These are phyloP conservation scores for Falco cherrug DNA, from an alignment of 2,797 vertebrate genomes.

Conservation along the genomic window DNA sequence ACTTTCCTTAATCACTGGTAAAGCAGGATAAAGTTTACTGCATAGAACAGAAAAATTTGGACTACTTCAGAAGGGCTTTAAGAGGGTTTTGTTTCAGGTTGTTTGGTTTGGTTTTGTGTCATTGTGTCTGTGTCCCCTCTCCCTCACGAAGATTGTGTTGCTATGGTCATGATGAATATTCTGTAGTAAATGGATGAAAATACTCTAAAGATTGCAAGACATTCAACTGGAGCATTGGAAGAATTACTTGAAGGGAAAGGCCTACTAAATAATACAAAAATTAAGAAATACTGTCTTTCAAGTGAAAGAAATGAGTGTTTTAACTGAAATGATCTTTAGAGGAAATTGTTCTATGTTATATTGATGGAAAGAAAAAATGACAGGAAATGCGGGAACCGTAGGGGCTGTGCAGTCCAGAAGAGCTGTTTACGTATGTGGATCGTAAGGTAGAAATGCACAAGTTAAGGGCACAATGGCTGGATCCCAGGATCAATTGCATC, in stretches of 20 bases:
- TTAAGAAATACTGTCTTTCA: neutral
- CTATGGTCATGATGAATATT: neutral
- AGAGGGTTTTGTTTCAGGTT: neutral
- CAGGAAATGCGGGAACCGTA: rapidly evolving
- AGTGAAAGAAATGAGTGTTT: neutral
- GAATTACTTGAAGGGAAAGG: neutral
- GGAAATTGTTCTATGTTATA: neutral
- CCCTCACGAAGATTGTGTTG: rapidly evolving
- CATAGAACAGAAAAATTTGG: neutral
- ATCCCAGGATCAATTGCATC: neutral
- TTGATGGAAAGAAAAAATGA: neutral
- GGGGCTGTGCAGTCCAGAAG: neutral
- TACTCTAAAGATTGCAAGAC: neutral
- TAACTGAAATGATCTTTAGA: neutral
- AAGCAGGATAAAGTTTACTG: neutral
- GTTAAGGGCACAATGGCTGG: neutral
- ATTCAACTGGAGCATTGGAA: neutral
- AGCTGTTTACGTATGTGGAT: neutral
- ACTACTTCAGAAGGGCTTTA: neutral
- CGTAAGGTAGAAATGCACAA: neutral
- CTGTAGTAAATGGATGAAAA: neutral
- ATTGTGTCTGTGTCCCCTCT: neutral
- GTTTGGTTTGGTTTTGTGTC: neutral
- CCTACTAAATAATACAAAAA: neutral
- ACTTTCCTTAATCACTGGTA: neutral